Base-by-base conservation (phyloP, 2,888 invertebrate species). In the Synergus itoensis region DNA sequence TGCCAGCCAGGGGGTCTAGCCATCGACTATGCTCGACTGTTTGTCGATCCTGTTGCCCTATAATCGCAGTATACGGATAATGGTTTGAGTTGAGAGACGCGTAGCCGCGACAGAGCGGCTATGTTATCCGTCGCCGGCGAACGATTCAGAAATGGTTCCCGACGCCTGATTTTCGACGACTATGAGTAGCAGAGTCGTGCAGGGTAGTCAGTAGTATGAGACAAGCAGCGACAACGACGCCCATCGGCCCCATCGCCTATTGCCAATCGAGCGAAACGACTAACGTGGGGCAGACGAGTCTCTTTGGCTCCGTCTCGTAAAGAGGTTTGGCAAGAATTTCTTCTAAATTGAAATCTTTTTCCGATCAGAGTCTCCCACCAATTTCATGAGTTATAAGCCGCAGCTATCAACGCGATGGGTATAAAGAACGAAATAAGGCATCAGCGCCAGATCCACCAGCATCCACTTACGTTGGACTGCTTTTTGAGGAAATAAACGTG, bases 31-130 rank as follows among this genome's bases (percentile, higher is more conserved):
- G 69, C 83, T 82, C 82, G 87, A 84, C 83, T 85, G 85, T 87
- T 86, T 87, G 88, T 88, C 86, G 88, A 86, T 84, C 83, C 86
- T 84, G 88, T 89, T 88, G 89, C 89, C 87, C 88, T 89, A 88
- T 89, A 89, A 89, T 89, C 88, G 88, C 80, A 83, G 84, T 86
- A 84, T 83, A 85, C 85, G 83, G 88, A 87, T 89, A 88, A 89
- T 89, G 87, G 86, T 85, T 85, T 80, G 88, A 83, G 86, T 86
- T 83, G 83, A 83, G 84, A 83, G 84, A 85, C 87, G 86, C 81
- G 76, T 76, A 79, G 79, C 79, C 79, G 79, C 79, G 79, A 79
- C 79, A 76, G 65, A 79, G 67, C 67, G 79, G 62, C 79, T 69
- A 69, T 69, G 67, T 69, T 69, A 45, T 69, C 69, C 48, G 69